Evolutionary conservation across 2,888 invertebrate genomes (phyloP), one percentile per base, ranked within the genome.

Genomic region (Drosophila gaucha): DNA sequence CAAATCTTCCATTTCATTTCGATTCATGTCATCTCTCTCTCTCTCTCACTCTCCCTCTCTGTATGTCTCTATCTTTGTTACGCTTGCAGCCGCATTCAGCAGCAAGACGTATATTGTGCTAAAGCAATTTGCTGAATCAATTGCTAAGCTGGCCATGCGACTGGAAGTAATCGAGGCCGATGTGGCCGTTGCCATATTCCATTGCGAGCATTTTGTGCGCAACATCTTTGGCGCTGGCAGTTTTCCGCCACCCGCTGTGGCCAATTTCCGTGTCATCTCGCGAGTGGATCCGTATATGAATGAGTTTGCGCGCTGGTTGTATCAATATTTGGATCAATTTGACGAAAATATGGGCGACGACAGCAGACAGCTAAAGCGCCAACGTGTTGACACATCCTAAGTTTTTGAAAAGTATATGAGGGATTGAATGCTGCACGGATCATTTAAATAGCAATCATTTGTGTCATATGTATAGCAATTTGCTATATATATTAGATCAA

Each of bases 81-180:
- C n/a, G 33, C 8, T 18, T 55, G 0, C 57, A 92, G 92, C 86
- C 52, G 89, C 89, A 14, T 88, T 92, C 5, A 80, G 90, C 6
- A 86, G 89, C 66, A 89, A 88, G 54, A 89, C 90, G 0, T 91
- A 87, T 44, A 50, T 79, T 6, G 78, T 89, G 8, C 70, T 92
- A 0, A 89, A 88, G 47, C 88, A 91, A 38, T 90, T 91, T 67
- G 77, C 92, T 0, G 92, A 92, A 72, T 91, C 92, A 0, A 87
- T 91, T 64, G 91, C 91, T 6, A 92, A 91, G 63, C 66, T 92
- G 9, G 74, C 89, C 1, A 67, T 92, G 52, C 90, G 90, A 0
- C 49, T 89, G 58, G 80, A 89, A 36, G 90, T 91, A 0, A 64
- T 88, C 3, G 43, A 73, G n/a, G 73, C 85, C 10, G 92, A 92